A percentile compares a stretch with the other conserved stretches of the same genome.
Conservation (phyloP, 1,140 invertebrate genomes). For the Drosophila neocordata region DNA sequence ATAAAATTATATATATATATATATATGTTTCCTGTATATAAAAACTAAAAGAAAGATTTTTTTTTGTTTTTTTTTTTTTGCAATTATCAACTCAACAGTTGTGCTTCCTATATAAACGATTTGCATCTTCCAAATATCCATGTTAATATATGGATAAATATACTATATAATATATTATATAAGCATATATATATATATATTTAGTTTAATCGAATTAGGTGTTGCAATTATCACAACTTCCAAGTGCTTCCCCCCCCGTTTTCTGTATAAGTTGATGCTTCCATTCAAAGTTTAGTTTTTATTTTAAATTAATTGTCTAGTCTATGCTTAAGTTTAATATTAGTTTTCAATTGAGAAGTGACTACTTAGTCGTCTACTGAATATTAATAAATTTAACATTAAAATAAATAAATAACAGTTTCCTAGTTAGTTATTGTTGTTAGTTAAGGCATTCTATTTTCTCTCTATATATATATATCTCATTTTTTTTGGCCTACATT, state of each 20-base stretch:
- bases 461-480: too few relatives aligned
- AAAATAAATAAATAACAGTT: background rate
- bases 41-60: too few relatives aligned
- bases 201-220: constrained; percentile 33
- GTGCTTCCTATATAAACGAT: constrained; percentile 68
- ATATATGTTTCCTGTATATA: constrained; percentile 10
- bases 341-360: constrained; percentile 26
- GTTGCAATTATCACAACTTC: constrained; percentile 69
- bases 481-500: background rate
- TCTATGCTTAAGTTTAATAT: constrained; percentile 63
- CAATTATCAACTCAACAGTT: constrained; percentile 44
- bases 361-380: constrained; percentile 31
- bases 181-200: background rate
- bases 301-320: constrained; percentile 77
- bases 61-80: constrained; percentile 13
- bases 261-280: constrained; percentile 34
- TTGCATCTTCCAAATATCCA: constrained; percentile 34
- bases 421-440: constrained; percentile 13
- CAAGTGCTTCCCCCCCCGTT: constrained; percentile 69
- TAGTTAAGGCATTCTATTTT: background rate
- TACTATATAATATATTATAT: background rate
- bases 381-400: background rate
- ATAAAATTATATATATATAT: constrained; percentile 32
- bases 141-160: background rate
- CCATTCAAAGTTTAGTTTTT: constrained; percentile 56